Conservation (phyloP, 2,797 vertebrate genomes). For the Macroramphosus scolopax region DNA sequence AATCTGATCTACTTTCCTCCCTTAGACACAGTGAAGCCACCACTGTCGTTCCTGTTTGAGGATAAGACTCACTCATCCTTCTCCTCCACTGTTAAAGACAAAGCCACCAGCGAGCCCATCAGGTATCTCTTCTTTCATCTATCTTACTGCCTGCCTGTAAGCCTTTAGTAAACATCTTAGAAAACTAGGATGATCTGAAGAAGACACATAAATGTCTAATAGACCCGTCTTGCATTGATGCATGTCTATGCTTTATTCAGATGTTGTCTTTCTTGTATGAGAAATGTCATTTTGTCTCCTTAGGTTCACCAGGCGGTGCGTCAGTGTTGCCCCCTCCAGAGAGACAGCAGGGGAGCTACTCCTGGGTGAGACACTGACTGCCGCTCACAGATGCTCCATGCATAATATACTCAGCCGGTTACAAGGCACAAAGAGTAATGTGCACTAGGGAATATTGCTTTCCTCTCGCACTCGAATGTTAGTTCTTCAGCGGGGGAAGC, state of each 20-base stretch:
- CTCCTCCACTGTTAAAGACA: conserved; percentile 98
- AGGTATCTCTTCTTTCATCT: conserved; percentile 73
- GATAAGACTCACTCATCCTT: conserved; percentile 97
- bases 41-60: conserved; percentile 92
- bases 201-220: conserved; percentile 19
- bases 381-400: conserved; percentile 40
- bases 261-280: conserved; percentile 14
- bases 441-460: no score
- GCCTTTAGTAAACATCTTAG: conserved; percentile 12
- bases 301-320: conserved; percentile 93
- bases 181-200: conserved; percentile 1
- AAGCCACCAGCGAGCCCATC: conserved; percentile 97
- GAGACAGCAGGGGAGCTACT: conserved; percentile 94
- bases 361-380: conserved; percentile 80
- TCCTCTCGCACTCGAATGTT: no score
- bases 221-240: conserved; percentile 1
- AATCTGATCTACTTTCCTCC: conserved; percentile 20
- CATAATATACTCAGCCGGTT: conserved; percentile 33
- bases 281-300: conserved; percentile 32
- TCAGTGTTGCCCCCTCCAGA: conserved; percentile 94
- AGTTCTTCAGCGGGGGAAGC: no score
- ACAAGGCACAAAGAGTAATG: conserved; percentile 20
- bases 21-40: conserved; percentile 85
- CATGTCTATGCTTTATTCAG: conserved; percentile 16
- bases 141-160: conserved; percentile 1